Base-by-base conservation (phyloP, 2,113 vertebrate species). In the Laticauda laticaudata region DNA sequence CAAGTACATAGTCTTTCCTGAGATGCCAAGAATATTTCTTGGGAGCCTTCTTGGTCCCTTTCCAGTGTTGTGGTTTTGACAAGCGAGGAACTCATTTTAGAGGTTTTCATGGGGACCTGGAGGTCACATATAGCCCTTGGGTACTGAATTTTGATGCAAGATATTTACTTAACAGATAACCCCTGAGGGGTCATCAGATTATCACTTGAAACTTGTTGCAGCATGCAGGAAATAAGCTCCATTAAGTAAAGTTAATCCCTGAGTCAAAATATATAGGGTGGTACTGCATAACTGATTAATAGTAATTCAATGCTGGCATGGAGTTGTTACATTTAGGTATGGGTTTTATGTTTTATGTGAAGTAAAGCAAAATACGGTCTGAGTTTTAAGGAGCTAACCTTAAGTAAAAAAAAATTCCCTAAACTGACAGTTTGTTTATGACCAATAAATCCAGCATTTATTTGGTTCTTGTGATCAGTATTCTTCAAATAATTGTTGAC, bases 361-460 rank as follows among this genome's bases (percentile, higher is more conserved):
- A 90, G 4, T 5, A 7, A 88, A 92, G 64, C 56, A 81, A 7
- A 88, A 8, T 57, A 23, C 2, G 88, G 85, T 75, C 34, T 64
- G 54, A 48, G 54, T 43, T 24, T 4, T 18, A 2, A 24, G 56
- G 34, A 93, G 88, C 21, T 61, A 43, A 91, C 56, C 87, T 29
- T 48, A 23, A 64, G 59, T 10, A 51, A 26, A 11, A 64, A 10
- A 10, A 0, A 85, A 64, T n/a, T 24, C 39, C 3, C 24, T 45
- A 87, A 54, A 2, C 9, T n/a, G 61, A 48, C 88, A 59, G n/a
- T 45, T 86, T 51, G 24, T 59, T 91, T 87, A 64, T 45, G 88
- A 57, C 51, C n/a, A 93, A 91, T 11, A 64, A 90, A 87, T 34
- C 57, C 29, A 87, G 48, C 48, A 75, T 92, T 90, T 69, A 55